A percentile compares a stretch with the other conserved stretches of the same genome.
Evolutionary conservation across 2,888 invertebrate species (phyloP).

Genomic region (Malthinus flaveolus): DNA sequence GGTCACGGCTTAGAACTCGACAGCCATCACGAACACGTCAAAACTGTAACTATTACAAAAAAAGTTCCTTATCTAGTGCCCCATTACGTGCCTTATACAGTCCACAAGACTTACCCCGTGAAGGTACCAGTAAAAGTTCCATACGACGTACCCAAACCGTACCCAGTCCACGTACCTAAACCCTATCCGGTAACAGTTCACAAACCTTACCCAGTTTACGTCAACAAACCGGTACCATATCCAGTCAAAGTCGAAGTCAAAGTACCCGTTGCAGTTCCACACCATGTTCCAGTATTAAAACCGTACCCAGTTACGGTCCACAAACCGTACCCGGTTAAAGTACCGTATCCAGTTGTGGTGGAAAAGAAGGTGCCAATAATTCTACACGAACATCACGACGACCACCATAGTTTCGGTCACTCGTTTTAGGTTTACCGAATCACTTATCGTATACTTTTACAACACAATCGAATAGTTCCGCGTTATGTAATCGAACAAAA

Average conservation of each 20-base stretch:
- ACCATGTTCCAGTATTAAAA: constrained; percentile 53
- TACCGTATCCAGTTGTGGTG: constrained; percentile 63
- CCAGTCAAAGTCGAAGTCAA: constrained; percentile 57
- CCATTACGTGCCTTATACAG: constrained; percentile 58
- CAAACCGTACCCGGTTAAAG: constrained; percentile 60
- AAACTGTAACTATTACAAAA: constrained; percentile 42
- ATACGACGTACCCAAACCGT: constrained; percentile 52
- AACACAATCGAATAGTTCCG: too few relatives aligned
- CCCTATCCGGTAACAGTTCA: constrained; percentile 63
- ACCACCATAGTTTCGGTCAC: constrained; percentile 28
- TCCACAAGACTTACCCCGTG: constrained; percentile 58
- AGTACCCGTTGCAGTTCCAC: constrained; percentile 60
- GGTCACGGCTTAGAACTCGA: constrained; percentile 25
- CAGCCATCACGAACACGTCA: constrained; percentile 35
- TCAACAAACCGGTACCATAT: constrained; percentile 50
- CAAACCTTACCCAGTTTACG: constrained; percentile 54
- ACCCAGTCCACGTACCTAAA: constrained; percentile 62
- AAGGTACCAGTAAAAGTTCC: constrained; percentile 53
- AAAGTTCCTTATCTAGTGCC: constrained; percentile 54
- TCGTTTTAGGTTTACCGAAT: background rate
- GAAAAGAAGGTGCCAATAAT: constrained; percentile 58
- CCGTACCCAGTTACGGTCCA: constrained; percentile 60
- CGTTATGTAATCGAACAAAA: too few relatives aligned
- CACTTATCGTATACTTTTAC: too few relatives aligned
- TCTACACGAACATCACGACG: constrained; percentile 39